phyloP scores from a whole-genome alignment of 2,113 vertebrate species.

The Pygoscelis antarcticus region DNA sequence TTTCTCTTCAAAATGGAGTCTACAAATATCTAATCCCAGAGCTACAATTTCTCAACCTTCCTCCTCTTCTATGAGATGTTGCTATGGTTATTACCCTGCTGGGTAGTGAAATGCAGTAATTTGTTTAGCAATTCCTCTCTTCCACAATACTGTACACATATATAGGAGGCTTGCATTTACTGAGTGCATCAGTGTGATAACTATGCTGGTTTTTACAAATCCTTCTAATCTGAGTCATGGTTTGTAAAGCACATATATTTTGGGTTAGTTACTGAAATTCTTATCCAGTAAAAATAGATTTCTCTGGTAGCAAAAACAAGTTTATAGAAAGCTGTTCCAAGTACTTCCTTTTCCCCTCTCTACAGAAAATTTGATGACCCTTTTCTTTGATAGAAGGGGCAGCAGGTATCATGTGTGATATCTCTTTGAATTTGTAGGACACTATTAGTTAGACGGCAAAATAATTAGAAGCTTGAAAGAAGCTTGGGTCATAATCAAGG shows the following conservation, averaged over 20 bases:
- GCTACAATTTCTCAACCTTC: slow-evolving; percentile 21
- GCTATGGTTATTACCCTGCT: slow-evolving; percentile 63
- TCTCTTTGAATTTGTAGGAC: background rate
- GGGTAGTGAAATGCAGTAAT: slow-evolving; percentile 49
- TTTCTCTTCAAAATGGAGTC: slow-evolving; percentile 26
- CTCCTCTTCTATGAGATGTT: slow-evolving; percentile 11
- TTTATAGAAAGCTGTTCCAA: background rate
- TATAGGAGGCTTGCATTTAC: background rate
- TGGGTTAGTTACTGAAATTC: background rate
- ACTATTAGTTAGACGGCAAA: background rate
- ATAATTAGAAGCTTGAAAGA: background rate
- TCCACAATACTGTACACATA: background rate
- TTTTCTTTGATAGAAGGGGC: background rate
- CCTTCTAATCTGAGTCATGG: background rate
- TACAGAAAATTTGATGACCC: background rate
- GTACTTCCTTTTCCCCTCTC: background rate
- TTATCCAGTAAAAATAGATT: background rate
- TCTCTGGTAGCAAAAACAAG: background rate
- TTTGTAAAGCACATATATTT: background rate
- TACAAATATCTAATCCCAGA: slow-evolving; percentile 42
- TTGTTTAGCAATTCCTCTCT: slow-evolving; percentile 38
- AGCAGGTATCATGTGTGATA: background rate
- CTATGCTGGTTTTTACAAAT: background rate
- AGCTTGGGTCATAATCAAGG: background rate
- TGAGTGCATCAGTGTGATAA: slow-evolving; percentile 17